These are phyloP conservation scores for Oryzias melastigma DNA, from an alignment of 2,113 vertebrate species.

Conservation along the genomic window DNA sequence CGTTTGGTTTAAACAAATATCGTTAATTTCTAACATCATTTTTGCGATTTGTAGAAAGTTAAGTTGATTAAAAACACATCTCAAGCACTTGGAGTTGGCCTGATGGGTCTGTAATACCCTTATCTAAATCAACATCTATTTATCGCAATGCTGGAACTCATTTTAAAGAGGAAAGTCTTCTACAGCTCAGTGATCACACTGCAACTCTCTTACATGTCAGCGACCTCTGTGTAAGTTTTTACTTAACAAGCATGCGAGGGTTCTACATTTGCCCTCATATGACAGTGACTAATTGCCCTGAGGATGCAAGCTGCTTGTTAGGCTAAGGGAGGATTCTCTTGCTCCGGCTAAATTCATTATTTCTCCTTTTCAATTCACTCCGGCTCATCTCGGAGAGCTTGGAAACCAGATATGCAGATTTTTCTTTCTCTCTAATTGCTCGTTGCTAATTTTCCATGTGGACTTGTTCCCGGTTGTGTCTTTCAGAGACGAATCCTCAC, in stretches of 20 bases:
- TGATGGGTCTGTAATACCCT: background rate
- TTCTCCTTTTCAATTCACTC: conserved; percentile 74
- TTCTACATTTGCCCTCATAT: conserved; percentile 84
- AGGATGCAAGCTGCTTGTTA: conserved; percentile 82
- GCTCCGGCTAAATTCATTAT: conserved; percentile 81
- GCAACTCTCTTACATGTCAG: conserved; percentile 76
- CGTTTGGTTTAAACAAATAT: too few species aligned
- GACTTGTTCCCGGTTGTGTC: conserved; percentile 32
- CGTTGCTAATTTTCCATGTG: conserved; percentile 58
- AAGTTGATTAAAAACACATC: too few species aligned
- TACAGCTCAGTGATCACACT: conserved; percentile 64
- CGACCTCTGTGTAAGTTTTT: conserved; percentile 82
- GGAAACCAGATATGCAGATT: conserved; percentile 59
- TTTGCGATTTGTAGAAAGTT: too few species aligned
- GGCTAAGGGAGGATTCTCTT: conserved; percentile 75
- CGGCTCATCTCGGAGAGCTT: conserved; percentile 70
- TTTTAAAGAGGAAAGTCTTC: conserved; percentile 39
- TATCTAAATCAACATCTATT: conserved; percentile 24
- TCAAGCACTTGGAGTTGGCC: background rate
- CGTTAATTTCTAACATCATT: too few species aligned
- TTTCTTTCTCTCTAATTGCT: conserved; percentile 62
- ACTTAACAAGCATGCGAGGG: conserved; percentile 82
- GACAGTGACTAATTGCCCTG: conserved; percentile 84
- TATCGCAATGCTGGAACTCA: conserved; percentile 40
- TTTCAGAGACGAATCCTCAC: conserved; percentile 17